Base-by-base conservation (phyloP, 2,113 vertebrate genomes). In the Onychostoma macrolepis region DNA sequence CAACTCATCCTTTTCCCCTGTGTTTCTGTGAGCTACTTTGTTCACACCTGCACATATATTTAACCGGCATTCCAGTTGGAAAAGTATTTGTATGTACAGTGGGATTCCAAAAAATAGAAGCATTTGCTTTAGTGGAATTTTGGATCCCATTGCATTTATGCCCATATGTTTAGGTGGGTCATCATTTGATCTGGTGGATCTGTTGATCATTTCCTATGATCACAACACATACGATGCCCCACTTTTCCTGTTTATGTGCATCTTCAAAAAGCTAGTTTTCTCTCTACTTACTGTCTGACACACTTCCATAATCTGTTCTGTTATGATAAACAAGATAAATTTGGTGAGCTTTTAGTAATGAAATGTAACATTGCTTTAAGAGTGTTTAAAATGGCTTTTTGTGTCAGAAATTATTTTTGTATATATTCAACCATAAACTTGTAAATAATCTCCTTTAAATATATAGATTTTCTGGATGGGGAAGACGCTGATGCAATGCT, bases 271-370 rank as follows among this genome's bases (percentile, higher is more conserved):
- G 67, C 76, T 28, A 65, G 56, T 80, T 58, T 63, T 56, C 56
- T 79, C 28, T 67, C 43, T 30, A 24, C 50, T 63, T 65, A 7
- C 74, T 65, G 58, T 80, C 7, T 79, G 76, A 80, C 63, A 80
- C 77, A 85, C 74, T 86, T 80, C 63, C 76, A 80, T 80, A 80
- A 80, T 80, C 75, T 86, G 36, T 17, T 85, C 43, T 79, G 45
- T 53, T 21, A 65, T 38, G 50, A 48, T 56, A n/a, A 36, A 26
- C 45, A n/a, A 56, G n/a, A 84, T 84, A 56, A 19, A 50, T 53
- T 75, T 84, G 36, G 21, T 74, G 8, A 38, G 45, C 36, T 41
- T 41, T 38, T 26, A 12, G 41, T 21, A 12, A 19, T 74, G 67
- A 41, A 72, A 36, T 83, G 11, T 56, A 38, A 56, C 24, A 21